Conservation (phyloP, 35 echinoderm and acorn worm species). For the Apostichopus parvimensis region DNA sequence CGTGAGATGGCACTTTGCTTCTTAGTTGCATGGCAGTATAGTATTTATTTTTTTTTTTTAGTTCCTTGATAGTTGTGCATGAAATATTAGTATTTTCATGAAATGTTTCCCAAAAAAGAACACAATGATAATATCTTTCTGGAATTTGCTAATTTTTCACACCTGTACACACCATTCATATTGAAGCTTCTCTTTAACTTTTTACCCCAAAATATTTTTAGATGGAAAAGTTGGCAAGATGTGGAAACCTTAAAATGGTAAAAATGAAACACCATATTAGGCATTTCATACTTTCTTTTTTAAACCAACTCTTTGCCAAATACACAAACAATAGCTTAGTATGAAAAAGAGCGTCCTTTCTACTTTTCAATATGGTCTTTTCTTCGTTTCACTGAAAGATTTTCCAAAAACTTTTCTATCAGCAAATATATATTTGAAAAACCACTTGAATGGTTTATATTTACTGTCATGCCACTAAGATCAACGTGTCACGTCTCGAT, state of each 20-base stretch:
- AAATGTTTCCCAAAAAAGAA: neutral
- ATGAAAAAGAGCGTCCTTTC: neutral
- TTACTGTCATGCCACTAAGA: neutral
- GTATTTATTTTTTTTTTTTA: neutral
- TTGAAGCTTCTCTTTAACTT: neutral
- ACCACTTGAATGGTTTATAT: neutral
- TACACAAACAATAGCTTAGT: too few relatives aligned
- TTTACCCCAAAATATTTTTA: neutral
- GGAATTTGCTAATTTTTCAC: too few relatives aligned
- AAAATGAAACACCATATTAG: neutral
- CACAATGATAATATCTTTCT: neutral
- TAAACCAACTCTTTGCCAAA: neutral
- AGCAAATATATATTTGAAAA: neutral
- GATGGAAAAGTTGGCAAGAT: constrained; percentile 7
- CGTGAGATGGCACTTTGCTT: neutral
- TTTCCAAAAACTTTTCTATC: neutral
- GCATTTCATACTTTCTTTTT: neutral
- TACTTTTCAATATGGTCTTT: neutral
- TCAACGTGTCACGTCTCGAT: neutral
- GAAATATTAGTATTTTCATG: neutral
- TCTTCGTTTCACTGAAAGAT: neutral
- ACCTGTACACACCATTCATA: neutral
- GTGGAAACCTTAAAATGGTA: neutral
- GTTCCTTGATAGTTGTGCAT: neutral
- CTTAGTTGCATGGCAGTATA: constrained; percentile 9